These are phyloP conservation scores for Syngnathus acus DNA, from an alignment of 2,797 vertebrate species.

Conservation along the genomic window DNA sequence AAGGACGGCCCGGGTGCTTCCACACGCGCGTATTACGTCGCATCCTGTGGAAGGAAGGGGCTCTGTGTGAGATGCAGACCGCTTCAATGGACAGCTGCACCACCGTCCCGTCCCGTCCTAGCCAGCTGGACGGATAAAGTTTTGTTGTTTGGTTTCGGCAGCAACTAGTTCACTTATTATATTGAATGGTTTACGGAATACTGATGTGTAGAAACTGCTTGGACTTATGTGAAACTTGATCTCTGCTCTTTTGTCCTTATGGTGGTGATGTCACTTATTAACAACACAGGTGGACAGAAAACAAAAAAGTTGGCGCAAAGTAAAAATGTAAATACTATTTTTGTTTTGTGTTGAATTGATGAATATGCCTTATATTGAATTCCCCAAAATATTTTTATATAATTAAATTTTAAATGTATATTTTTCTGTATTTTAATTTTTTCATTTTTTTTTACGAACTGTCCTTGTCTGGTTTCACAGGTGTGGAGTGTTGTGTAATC, in stretches of 20 bases:
- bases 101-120: not conserved
- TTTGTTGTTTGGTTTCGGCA: not conserved
- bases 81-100: conserved; percentile 14
- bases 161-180: not conserved
- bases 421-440: no score
- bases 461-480: not conserved
- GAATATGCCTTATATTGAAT: not conserved
- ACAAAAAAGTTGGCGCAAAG: not conserved
- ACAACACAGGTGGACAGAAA: not conserved
- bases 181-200: conserved; percentile 1
- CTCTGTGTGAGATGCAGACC: conserved; percentile 27
- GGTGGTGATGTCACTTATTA: not conserved
- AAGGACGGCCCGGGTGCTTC: conserved; percentile 46
- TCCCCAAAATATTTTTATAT: no score
- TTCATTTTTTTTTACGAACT: no score
- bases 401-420: no score
- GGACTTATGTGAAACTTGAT: not conserved
- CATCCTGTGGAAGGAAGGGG: conserved; percentile 73
- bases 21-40: conserved; percentile 42
- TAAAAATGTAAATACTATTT: not conserved
- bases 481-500: not conserved
- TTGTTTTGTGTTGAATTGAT: not conserved
- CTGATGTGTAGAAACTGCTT: not conserved
- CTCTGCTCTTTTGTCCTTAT: not conserved
- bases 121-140: not conserved